Base-by-base conservation (phyloP, 2,113 vertebrate species). In the Cochlearius cochlearius region DNA sequence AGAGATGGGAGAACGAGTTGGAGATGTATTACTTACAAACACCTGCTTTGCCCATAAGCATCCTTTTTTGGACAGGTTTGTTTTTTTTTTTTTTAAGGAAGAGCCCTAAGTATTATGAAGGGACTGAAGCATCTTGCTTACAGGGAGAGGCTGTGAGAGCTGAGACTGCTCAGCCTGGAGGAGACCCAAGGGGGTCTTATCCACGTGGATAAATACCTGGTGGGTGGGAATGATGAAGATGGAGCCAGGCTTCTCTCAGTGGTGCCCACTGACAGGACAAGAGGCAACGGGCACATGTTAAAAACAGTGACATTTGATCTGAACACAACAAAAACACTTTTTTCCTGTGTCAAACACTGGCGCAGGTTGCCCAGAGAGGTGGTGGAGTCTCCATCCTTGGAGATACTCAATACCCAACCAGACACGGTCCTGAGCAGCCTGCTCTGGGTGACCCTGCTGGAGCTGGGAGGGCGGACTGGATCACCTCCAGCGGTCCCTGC, bases 351-450 rank as follows among this genome's bases (percentile, higher is more conserved):
- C 20, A 5, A 10, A 41, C 14, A 2, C 18, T 3, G 5, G 34
- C 2, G 0, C 6, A 4, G 67, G 1, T 1, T 80, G 21, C 25
- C 52, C 47, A 52, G 63, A 26, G 58, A 30, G 9, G 32, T 23
- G 50, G 12, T 72, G 74, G 63, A 9, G 2, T 50, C 22, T 58
- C 53, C 36, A 32, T 49, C 71, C 43, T 25, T 59, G 68, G 43
- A 36, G 38, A 25, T 3, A 7, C 10, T 59, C 68, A 22, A 47
- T 73, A 45, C 16, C 16, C 36, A 59, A 10, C 34, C 52, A 36
- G 45, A 3, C 6, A 8, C 0, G 9, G 47, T 34, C 47, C 29
- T 26, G n/a, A 72, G 43, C 49, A 43, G 0, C 20, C 32, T 32
- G 36, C 63, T 39, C 12, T 23, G n/a, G 50, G 29, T 18, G 45